Conservation (phyloP, 2,888 invertebrate species). For the Melipona bicolor region DNA sequence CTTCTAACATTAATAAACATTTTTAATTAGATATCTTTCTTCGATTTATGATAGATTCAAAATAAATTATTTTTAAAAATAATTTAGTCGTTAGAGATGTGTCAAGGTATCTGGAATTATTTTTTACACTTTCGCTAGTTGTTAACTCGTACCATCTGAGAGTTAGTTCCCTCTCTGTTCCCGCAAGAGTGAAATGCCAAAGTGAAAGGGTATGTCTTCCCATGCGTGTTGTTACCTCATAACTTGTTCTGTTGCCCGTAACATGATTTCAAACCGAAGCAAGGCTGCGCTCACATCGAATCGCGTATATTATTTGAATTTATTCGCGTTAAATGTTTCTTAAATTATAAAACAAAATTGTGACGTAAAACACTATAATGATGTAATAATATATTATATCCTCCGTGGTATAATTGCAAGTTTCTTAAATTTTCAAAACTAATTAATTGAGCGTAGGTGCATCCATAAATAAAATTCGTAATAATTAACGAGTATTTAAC, state of each 20-base stretch:
- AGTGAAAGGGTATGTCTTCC: slow-evolving; percentile 80
- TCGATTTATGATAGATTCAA: no score
- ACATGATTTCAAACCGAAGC: slow-evolving; percentile 63
- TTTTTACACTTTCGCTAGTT: slow-evolving; percentile 64
- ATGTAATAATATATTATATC: no score
- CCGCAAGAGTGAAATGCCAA: slow-evolving; percentile 81
- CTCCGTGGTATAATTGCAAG: no score
- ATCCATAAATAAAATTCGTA: no score
- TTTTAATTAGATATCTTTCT: no score
- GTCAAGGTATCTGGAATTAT: not conserved
- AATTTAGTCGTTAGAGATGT: not conserved
- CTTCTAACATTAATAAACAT: no score
- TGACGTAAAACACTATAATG: not conserved
- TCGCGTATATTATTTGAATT: not conserved
- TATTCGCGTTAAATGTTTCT: not conserved
- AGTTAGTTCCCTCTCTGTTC: slow-evolving; percentile 61
- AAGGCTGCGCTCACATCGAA: slow-evolving; percentile 19
- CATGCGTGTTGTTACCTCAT: slow-evolving; percentile 78
- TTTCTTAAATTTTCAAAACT: no score
- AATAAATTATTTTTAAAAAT: no score
- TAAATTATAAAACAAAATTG: not conserved
- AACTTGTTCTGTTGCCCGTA: slow-evolving; percentile 70
- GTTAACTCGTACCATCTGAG: slow-evolving; percentile 61
- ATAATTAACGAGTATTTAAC: no score
- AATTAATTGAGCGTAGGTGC: no score